Base-by-base conservation (phyloP, 1,140 invertebrate species). In the Stegodyphus dumicola region DNA sequence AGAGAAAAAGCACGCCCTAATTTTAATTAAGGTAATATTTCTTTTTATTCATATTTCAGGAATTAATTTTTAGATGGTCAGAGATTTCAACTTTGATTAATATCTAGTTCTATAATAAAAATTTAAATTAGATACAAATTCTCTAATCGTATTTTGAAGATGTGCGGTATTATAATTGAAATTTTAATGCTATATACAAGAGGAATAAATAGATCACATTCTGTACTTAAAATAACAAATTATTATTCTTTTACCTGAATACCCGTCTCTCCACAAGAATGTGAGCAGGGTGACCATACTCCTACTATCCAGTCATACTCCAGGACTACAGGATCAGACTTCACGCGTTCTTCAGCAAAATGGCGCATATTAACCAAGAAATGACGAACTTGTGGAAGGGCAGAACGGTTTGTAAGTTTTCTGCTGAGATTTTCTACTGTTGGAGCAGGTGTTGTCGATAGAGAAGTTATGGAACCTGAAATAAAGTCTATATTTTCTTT, bases 281-380 rank as follows among this genome's bases (percentile, higher is more conserved):
- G 94, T 6, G 95, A 96, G 90, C 97, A 98, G 54, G 93, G 92
- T 2, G 95, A 95, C 96, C 96, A 97, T 49, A 95, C 93, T 1
- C 94, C 94, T 6, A 94, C 93, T 84, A 93, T 92, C 96, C 95
- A 97, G 88, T 94, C 93, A 89, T 95, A 96, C 88, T 93, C 92
- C 84, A 94, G 90, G 5, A 78, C n/a, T 4, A 70, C 64, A 10
- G 74, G 74, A 54, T 78, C 74, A 5, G 81, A 85, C 18, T 70
- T 53, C 60, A 49, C 17, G 2, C 81, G 81, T n/a, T 85, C 81
- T 52, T 85, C 81, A 10, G 60, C 73, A 13, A 85, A 85, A 49
- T 85, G 81, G 2, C 81, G 64, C 74, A 85, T 76, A 51, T 85
- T 85, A 1, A 85, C 81, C 11, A 85, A 71, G 53, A 85, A 85